phyloP scores from a whole-genome alignment of 2,113 vertebrate species.

The Podiceps cristatus region DNA sequence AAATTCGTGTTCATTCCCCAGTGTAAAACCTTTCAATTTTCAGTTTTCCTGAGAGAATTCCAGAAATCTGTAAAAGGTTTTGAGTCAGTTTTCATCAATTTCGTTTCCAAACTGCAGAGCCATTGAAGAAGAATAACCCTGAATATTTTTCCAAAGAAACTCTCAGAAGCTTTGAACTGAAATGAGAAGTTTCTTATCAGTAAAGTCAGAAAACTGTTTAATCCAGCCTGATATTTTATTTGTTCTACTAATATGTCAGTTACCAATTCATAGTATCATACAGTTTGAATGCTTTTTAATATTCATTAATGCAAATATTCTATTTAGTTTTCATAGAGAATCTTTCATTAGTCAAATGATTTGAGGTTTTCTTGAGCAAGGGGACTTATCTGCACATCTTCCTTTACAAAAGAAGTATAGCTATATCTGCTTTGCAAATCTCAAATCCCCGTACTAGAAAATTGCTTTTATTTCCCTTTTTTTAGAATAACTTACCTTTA shows the following conservation, averaged over 20 bases:
- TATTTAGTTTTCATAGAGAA: neutral
- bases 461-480: neutral
- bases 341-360: neutral
- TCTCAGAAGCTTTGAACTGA: neutral
- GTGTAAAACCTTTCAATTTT: neutral
- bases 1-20: neutral
- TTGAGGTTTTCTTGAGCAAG: neutral
- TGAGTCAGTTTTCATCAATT: neutral
- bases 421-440: neutral
- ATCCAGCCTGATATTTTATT: neutral
- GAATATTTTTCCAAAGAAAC: neutral
- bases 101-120: neutral
- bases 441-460: neutral
- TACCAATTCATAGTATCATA: neutral
- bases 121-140: neutral
- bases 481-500: neutral
- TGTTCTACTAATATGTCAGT: neutral
- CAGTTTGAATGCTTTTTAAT: neutral
- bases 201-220: neutral
- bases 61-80: neutral
- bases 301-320: neutral
- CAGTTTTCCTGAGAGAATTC: neutral
- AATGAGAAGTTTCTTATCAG: neutral
- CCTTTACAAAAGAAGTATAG: neutral
- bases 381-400: neutral